Percentiles rank a stretch among this genome's conserved stretches.
phyloP scores from a whole-genome alignment of 2,888 invertebrate species.

The Hetaerina titia region DNA sequence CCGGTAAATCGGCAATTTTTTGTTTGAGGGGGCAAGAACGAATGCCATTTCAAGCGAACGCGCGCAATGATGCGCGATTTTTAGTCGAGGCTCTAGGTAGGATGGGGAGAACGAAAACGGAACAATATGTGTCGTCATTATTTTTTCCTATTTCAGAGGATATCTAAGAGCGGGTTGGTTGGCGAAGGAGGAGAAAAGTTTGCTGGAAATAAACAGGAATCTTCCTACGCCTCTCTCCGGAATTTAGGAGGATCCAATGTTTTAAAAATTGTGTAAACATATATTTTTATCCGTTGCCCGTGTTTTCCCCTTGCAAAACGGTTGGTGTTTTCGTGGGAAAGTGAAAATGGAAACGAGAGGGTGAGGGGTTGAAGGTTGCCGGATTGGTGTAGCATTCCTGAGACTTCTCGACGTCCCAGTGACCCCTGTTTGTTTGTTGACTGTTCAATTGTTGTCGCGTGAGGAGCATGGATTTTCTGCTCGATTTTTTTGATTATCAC shows the following conservation, averaged over 20 bases:
- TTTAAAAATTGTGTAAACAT: background rate
- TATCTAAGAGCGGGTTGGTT: background rate
- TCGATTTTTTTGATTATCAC: background rate
- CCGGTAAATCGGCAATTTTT: background rate
- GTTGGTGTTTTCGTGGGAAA: background rate
- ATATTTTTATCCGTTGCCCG: background rate
- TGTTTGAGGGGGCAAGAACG: background rate
- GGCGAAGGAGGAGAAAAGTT: background rate
- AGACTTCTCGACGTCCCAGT: conserved; percentile 7
- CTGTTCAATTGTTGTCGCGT: background rate
- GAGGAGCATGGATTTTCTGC: background rate
- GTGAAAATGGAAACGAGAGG: background rate
- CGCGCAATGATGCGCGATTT: background rate
- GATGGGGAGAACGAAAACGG: background rate
- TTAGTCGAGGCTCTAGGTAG: background rate
- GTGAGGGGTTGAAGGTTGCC: background rate
- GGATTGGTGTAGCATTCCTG: background rate
- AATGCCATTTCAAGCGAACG: too few species aligned
- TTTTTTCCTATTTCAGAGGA: background rate
- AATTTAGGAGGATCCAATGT: background rate
- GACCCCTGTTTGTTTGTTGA: conserved; percentile 5
- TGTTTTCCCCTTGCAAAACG: background rate
- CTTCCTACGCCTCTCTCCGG: background rate
- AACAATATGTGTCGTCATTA: background rate
- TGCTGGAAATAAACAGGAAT: background rate